Evolutionary conservation across 2,113 vertebrate species (phyloP).

Genomic region (Aegotheles bennettii): DNA sequence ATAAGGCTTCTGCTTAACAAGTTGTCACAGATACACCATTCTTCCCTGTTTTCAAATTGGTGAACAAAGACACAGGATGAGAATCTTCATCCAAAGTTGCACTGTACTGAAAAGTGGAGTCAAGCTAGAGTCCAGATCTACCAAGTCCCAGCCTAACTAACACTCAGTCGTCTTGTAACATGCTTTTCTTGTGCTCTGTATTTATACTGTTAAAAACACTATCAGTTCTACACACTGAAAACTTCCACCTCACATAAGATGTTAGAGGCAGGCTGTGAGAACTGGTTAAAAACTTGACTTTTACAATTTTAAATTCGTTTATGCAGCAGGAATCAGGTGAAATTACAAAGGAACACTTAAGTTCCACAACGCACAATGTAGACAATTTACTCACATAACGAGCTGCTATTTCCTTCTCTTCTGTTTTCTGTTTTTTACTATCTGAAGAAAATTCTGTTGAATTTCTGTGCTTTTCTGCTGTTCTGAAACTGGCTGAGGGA

Average conservation of each 20-base stretch:
- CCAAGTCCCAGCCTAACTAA: neutral
- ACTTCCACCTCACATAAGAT: neutral
- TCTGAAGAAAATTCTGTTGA: conserved; percentile 91
- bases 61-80: neutral
- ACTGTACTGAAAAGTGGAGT: neutral
- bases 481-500: conserved; percentile 91
- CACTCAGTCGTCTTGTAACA: neutral
- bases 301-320: neutral
- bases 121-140: neutral
- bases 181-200: neutral
- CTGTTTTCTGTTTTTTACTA: conserved; percentile 95
- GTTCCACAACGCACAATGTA: neutral
- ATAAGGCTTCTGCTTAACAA: neutral
- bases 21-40: neutral
- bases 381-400: conserved; percentile 83
- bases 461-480: conserved; percentile 90
- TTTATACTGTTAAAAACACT: neutral
- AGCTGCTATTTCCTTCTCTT: conserved; percentile 88
- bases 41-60: neutral
- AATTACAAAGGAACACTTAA: neutral
- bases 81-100: neutral
- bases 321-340: neutral
- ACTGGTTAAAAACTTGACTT: neutral
- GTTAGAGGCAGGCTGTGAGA: neutral
- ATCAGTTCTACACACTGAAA: neutral